phyloP scores from a whole-genome alignment of 2,113 vertebrate species.

The Sphyrna mokarran region DNA sequence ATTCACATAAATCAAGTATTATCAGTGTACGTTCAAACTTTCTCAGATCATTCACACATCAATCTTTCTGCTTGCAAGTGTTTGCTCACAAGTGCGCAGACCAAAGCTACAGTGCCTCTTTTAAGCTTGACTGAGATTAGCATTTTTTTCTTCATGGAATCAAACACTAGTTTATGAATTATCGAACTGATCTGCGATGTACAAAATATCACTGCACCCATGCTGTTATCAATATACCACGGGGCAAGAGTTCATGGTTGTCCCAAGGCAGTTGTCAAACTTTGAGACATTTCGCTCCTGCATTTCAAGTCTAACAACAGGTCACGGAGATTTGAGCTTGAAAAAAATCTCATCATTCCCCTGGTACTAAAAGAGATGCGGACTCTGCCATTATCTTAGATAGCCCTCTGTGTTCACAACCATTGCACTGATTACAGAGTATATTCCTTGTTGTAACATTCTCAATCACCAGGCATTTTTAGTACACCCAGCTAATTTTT shows the following conservation, averaged over 20 bases:
- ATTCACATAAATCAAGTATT: background rate
- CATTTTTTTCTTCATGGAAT: background rate
- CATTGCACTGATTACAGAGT: background rate
- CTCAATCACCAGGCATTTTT: background rate
- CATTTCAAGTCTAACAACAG: background rate
- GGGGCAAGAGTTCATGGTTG: background rate
- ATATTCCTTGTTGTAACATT: background rate
- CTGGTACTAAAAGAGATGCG: background rate
- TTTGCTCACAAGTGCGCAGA: background rate
- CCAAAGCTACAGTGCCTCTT: background rate
- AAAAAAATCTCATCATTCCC: background rate
- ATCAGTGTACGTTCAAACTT: background rate
- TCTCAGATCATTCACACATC: background rate
- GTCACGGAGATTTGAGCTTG: background rate
- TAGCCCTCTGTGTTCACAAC: background rate
- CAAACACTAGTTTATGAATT: background rate
- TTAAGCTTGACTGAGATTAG: background rate
- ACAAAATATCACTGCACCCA: background rate
- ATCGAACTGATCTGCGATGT: background rate
- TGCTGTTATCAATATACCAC: background rate
- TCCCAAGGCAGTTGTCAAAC: background rate
- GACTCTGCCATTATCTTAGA: background rate
- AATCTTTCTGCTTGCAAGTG: conserved; percentile 1
- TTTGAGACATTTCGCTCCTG: background rate
- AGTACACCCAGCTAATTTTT: background rate